These are phyloP conservation scores for Hylaea fasciaria DNA, from an alignment of 2,888 invertebrate genomes.

Conservation along the genomic window DNA sequence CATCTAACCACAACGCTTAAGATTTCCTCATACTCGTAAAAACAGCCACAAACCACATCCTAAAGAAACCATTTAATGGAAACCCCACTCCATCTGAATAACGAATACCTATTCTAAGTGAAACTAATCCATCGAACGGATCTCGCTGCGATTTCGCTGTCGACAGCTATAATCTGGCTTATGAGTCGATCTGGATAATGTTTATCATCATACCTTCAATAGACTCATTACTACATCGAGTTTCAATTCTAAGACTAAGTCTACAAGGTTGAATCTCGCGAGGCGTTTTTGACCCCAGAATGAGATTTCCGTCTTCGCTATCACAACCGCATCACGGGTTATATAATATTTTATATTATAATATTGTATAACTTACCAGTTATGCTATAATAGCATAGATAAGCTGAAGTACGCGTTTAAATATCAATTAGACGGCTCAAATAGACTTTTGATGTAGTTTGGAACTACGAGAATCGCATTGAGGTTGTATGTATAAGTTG, in stretches of 20 bases:
- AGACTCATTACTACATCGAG: neutral
- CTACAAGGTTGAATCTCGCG: slow-evolving; percentile 18
- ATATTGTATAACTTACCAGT: slow-evolving; percentile 13
- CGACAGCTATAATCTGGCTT: slow-evolving; percentile 43
- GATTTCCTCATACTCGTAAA: neutral
- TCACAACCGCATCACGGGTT: slow-evolving; percentile 28
- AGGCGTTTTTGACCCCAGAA: neutral
- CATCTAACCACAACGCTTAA: neutral
- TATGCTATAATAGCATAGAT: slow-evolving; percentile 25
- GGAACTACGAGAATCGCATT: neutral
- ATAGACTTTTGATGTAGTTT: slow-evolving; percentile 11
- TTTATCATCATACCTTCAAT: slow-evolving; percentile 42
- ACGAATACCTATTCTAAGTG: slow-evolving; percentile 33
- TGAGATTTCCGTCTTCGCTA: slow-evolving; percentile 26
- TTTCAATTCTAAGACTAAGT: slow-evolving; percentile 1
- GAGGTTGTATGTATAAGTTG: neutral
- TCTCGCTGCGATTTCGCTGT: slow-evolving; percentile 40
- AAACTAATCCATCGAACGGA: slow-evolving; percentile 42
- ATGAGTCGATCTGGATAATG: slow-evolving; percentile 46
- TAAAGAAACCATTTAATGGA: slow-evolving; percentile 17
- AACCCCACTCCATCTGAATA: slow-evolving; percentile 23
- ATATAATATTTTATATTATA: too few relatives aligned
- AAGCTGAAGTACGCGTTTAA: slow-evolving; percentile 29
- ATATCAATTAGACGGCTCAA: slow-evolving; percentile 31
- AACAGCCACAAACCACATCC: slow-evolving; percentile 5